Base-by-base conservation (phyloP, 1,140 invertebrate genomes). In the Lepidurus arcticus region DNA sequence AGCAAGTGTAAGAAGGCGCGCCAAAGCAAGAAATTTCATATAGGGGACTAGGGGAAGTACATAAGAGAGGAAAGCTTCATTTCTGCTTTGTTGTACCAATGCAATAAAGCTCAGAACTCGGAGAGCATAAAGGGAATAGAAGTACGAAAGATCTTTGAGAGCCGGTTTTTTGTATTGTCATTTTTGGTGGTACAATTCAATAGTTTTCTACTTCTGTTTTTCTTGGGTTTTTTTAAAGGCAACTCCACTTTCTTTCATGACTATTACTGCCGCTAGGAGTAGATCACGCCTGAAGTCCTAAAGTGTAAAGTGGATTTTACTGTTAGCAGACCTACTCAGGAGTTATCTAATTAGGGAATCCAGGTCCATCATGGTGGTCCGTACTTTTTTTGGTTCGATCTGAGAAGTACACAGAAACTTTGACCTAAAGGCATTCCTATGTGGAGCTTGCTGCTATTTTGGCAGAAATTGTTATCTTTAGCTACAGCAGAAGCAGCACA, bases 61-160 rank as follows among this genome's bases (percentile, higher is more conserved):
- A 65, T 65, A 65, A 65, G 53, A 65, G 53, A 65, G 21, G 21
- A 65, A 21, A 13, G 8, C 13, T 65, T 21, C 53, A 7, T 65
- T 65, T 65, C 53, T 65, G 53, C 53, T 65, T 65, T 65, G 53
- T 65, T 65, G 53, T 65, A 65, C 53, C 53, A 65, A 65, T 65
- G 53, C 53, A 65, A 65, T 65, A 65, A 65, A 65, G 16, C 13
- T 65, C 53, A 65, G 53, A 65, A 13, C 21, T 21, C 53, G 8
- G 13, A 4, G 53, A 65, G 53, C 16, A n/a, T n/a, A 65, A 65
- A 65, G 53, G 53, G 13, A n/a, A 34, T 34, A 34, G 2, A 34
- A 34, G 34, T 13, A 65, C 53, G 53, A 65, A 65, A 65, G 53
- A 65, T 21, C 53, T 65, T 65, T 65, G 53, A 16, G 53, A 21